phyloP scores from a whole-genome alignment of 1,140 invertebrate species.

The Aplysia californica region DNA sequence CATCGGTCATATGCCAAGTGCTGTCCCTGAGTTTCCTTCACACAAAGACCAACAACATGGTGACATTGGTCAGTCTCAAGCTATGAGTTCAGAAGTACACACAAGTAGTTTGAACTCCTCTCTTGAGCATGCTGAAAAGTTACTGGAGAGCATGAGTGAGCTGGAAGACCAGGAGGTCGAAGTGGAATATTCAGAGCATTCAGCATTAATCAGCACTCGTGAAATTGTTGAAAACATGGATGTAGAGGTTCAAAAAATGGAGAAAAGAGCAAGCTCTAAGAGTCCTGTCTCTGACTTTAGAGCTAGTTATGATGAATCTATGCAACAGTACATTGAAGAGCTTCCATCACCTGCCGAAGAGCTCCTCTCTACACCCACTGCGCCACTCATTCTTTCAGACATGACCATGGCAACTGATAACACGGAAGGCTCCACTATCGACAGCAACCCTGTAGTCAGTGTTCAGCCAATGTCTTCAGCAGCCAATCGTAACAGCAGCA shows the following conservation, averaged over 20 bases:
- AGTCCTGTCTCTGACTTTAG: too few species aligned
- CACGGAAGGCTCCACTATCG: not conserved
- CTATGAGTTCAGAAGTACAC: not conserved
- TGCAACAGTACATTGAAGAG: constrained; percentile 1
- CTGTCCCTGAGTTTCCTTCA: not conserved
- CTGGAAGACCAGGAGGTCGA: constrained; percentile 1
- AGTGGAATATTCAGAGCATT: not conserved
- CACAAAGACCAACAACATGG: not conserved
- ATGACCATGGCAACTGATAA: not conserved
- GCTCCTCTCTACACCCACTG: not conserved
- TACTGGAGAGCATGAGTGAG: not conserved
- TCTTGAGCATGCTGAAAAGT: not conserved
- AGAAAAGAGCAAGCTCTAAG: not conserved
- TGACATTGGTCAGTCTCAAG: not conserved
- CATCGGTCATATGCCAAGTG: not conserved
- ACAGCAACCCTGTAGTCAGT: not conserved
- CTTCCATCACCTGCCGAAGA: not conserved
- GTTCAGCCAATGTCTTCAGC: not conserved
- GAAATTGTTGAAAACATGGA: not conserved
- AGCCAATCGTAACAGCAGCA: not conserved
- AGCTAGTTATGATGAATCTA: constrained; percentile 4
- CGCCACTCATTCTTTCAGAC: not conserved
- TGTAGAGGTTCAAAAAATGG: not conserved
- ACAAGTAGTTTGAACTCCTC: not conserved
- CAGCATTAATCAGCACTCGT: not conserved